Evolutionary conservation across 2,888 invertebrate genomes (phyloP).

Genomic region (Copidosoma aretas): DNA sequence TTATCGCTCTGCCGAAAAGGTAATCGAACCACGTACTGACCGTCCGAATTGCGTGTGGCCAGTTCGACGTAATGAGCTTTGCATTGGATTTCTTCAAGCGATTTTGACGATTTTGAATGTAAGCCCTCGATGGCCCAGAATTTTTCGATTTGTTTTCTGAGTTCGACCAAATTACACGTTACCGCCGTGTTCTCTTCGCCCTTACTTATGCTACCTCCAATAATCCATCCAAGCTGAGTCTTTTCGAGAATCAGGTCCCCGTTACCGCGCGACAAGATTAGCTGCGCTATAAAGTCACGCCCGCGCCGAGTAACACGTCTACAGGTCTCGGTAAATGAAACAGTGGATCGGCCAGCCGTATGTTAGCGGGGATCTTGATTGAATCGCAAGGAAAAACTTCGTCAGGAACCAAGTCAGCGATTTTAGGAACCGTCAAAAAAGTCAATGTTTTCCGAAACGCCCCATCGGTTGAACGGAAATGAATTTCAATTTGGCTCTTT

Average conservation of each 20-base stretch:
- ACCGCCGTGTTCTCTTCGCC: no score
- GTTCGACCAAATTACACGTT: neutral
- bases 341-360: slow-evolving; percentile 35
- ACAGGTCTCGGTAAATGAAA: slow-evolving; percentile 35
- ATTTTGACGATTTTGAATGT: neutral
- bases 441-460: slow-evolving; percentile 2
- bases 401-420: neutral
- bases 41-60: slow-evolving; percentile 1
- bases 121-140: slow-evolving; percentile 25
- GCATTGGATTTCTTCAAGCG: slow-evolving; percentile 1
- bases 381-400: slow-evolving; percentile 11
- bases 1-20: neutral
- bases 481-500: neutral
- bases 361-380: slow-evolving; percentile 25
- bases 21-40: neutral
- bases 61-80: slow-evolving; percentile 18
- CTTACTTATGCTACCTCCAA: slow-evolving; percentile 7
- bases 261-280: slow-evolving; percentile 24
- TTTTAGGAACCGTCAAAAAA: slow-evolving; percentile 19
- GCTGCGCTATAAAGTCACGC: slow-evolving; percentile 34
- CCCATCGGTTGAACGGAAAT: neutral
- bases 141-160: neutral
- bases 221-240: slow-evolving; percentile 39
- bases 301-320: slow-evolving; percentile 34
- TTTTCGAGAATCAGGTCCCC: slow-evolving; percentile 36